Base-by-base conservation (phyloP, 2,797 vertebrate genomes). In the Galaxias olidus region DNA sequence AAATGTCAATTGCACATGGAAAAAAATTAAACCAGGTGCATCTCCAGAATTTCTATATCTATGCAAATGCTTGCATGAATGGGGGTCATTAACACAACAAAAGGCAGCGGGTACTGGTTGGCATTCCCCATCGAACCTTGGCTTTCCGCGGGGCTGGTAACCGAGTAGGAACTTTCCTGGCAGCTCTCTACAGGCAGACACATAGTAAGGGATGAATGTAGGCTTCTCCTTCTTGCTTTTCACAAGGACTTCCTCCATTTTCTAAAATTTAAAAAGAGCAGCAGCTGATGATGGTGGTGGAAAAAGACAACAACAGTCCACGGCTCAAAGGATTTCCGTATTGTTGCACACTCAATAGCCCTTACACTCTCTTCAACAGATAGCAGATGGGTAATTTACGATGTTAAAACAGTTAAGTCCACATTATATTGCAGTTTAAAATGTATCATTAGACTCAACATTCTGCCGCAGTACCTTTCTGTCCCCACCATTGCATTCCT, bases 141-240 rank as follows among this genome's bases (percentile, higher is more conserved):
- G 97, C 89, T 99, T 99, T 68, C 94, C 97, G 15, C 98, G 93
- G 73, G 98, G 98, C 80, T 98, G 97, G 83, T 99, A 99, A 51
- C 98, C 98, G 75, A 99, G 85, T 14, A 98, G 92, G 87, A 99
- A 99, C 86, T 99, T 99, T 72, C 98, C 98, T 6, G 98, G 98
- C 42, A 99, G 91, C 18, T 98, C 96, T 92, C 94, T 97, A 86
- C 95, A 97, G 50, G 97, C 94, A 41, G 96, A 98, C 75, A 99
- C 88, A 71, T 90, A 99, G 82, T 99, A 99, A 10, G 98, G 98
- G 85, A 99, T 99, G 81, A 98, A 98, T 3, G 97, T 97, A 11
- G 98, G 98, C 78, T 99, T 99, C 86, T 99, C 98, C 77, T 96
- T 94, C 89, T 99, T 99, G 48, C 94, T 87, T 87, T 92, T 95